Base-by-base conservation (phyloP, 35 echinoderm and acorn worm genomes). In the Apostichopus californicus region DNA sequence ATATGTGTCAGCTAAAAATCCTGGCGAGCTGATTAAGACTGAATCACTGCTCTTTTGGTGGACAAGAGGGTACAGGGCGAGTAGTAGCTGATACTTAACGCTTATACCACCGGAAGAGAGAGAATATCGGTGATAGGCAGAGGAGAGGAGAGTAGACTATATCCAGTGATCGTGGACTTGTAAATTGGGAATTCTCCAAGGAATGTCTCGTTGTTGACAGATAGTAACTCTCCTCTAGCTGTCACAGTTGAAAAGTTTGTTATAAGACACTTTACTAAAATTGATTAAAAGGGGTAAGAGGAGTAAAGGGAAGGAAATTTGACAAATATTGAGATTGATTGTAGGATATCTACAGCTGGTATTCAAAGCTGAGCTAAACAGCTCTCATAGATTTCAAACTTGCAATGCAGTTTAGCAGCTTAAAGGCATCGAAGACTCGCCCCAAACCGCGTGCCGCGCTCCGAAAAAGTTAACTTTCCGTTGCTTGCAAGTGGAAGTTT, bases 21-120 rank as follows among this genome's bases (percentile, higher is more conserved):
- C 55, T 84, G 81, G 81, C 81, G 57, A 84, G 78, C 54, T 84
- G 81, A 84, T 84, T 84, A 84, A 84, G 81, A 57, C 81, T 84
- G 81, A 84, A 84, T 84, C 81, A 84, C 81, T 84, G 81, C 11
- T 58, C 54, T 84, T 84, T 84, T 13, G 9, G 34, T 84, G 5
- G 81, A 57, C 14, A 23, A 58, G 55, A 85, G 28, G 55, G 12
- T 75, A 68, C 52, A 13, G 18, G 54, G 1, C 10, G 57, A 52
- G 17, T 6, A 15, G 15, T 8, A 14, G 26, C 15, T 15, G 22
- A 55, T 81, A 25, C 52, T 81, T 81, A 55, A 81, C 78, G 15
- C 52, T 53, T 54, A 5, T 7, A 54, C 78, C 13, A 28, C 34
- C 78, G 28, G 15, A 28, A 81, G 26, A 55, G 78, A 81, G 26